Conservation (phyloP, 2,113 vertebrate species). For the Gymnorhina tibicen region DNA sequence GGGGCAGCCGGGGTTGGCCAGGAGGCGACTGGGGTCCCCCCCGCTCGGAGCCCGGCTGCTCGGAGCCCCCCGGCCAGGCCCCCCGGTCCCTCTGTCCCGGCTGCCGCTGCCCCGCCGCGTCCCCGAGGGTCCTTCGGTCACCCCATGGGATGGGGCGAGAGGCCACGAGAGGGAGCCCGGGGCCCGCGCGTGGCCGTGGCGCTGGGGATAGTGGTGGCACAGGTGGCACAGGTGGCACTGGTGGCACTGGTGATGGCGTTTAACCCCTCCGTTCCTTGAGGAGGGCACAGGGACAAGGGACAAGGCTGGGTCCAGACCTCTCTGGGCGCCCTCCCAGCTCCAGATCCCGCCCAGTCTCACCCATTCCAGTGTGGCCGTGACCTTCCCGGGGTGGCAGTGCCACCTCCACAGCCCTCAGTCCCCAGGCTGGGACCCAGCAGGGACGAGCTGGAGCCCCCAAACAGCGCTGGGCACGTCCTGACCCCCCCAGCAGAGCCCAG, state of each 20-base stretch:
- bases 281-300: accelerated
- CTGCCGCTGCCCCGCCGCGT: background rate
- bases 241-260: background rate
- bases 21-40: too few species aligned
- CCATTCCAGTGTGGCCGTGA: accelerated
- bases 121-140: background rate
- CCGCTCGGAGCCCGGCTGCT: too few species aligned
- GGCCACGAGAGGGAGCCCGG: constrained; percentile 35
- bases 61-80: too few species aligned
- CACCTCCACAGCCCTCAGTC: background rate
- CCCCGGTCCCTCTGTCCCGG: background rate
- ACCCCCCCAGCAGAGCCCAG: background rate
- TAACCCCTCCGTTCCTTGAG: background rate
- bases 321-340: background rate
- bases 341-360: background rate
- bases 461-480: background rate
- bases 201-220: background rate
- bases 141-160: accelerated
- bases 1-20: accelerated
- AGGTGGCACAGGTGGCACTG: background rate
- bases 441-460: background rate
- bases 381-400: accelerated
- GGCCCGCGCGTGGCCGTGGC: background rate
- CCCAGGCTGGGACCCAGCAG: background rate
- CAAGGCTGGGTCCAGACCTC: background rate